Base-by-base conservation (phyloP, 1,140 invertebrate species). In the Leptonema lineaticorne region DNA sequence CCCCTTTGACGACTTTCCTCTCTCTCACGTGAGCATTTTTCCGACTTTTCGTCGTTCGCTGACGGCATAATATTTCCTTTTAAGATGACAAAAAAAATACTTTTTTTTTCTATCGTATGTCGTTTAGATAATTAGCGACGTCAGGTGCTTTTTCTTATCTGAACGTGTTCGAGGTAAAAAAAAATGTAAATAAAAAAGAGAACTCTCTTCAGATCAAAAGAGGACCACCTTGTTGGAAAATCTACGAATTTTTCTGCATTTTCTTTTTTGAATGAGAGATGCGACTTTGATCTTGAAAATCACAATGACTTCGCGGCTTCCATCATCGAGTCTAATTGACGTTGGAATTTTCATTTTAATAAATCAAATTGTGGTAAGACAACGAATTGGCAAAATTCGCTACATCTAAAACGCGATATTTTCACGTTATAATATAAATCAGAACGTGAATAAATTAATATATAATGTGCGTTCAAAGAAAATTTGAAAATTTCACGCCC, bases 61-160 rank as follows among this genome's bases (percentile, higher is more conserved):
- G n/a, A 16, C 37, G 9, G 37, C 37, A 11, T 41, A 41, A 9
- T n/a, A n/a, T 41, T 41, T 41, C 37, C 9, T 41, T 53, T 22
- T 53, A 33, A 33, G 5, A 33, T 6, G 3, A 22, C 50, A 53
- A 26, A 11, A 11, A 11, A 11, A 8, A 26, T 53, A 53, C 50
- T 11, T 22, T 48, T 3, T 26, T 26, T 45, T 27, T 62, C 20
- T n/a, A n/a, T 24, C 8, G 28, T 22, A n/a, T 62, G 59, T 62
- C 59, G 41, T 45, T 14, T 16, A 62, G 59, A 24, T 62, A 62
- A 62, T 62, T 62, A 62, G 59, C 26, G 59, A 26, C 33, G 22
- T 62, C 37, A 58, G 56, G 56, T 58, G 56, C 11, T 41, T 14
- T 41, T 16, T 41, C 27, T 24, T n/a, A n/a, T n/a, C n/a, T n/a